These are phyloP conservation scores for Pinna nobilis DNA, from an alignment of 1,140 invertebrate species.

Conservation along the genomic window DNA sequence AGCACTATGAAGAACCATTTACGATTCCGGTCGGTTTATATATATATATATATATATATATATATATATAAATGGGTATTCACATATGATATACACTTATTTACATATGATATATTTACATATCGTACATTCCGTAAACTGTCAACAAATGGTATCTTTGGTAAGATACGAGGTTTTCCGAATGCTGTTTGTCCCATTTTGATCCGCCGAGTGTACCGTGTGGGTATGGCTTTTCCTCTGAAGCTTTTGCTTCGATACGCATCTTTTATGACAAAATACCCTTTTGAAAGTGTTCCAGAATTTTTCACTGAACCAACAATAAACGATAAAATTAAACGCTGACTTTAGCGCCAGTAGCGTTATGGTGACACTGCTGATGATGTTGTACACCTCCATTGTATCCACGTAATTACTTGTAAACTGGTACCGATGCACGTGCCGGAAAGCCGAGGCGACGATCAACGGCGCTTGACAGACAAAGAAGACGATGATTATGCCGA, in stretches of 20 bases:
- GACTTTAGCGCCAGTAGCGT: constrained; percentile 82
- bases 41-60: too few species aligned
- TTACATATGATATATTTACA: too few species aligned
- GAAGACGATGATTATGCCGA: constrained; percentile 84
- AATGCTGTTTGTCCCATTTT: constrained; percentile 46
- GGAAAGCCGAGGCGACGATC: constrained; percentile 53
- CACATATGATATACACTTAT: too few species aligned
- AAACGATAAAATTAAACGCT: constrained; percentile 82
- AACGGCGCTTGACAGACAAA: constrained; percentile 81
- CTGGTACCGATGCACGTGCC: constrained; percentile 56
- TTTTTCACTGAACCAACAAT: constrained; percentile 84
- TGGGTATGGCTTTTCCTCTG: constrained; percentile 31
- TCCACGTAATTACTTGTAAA: constrained; percentile 68
- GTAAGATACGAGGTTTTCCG: constrained; percentile 57
- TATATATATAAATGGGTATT: too few species aligned
- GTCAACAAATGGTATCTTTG: constrained; percentile 60
- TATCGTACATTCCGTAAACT: too few species aligned
- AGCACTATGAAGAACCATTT: too few species aligned
- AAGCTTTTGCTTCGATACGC: constrained; percentile 35
- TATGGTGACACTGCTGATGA: constrained; percentile 73
- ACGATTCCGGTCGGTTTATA: too few species aligned
- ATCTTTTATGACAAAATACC: constrained; percentile 77
- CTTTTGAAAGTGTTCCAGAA: constrained; percentile 83
- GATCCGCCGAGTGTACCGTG: constrained; percentile 43
- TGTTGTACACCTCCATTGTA: background rate